Conservation (phyloP, 2,113 vertebrate species). For the Xenopus borealis region DNA sequence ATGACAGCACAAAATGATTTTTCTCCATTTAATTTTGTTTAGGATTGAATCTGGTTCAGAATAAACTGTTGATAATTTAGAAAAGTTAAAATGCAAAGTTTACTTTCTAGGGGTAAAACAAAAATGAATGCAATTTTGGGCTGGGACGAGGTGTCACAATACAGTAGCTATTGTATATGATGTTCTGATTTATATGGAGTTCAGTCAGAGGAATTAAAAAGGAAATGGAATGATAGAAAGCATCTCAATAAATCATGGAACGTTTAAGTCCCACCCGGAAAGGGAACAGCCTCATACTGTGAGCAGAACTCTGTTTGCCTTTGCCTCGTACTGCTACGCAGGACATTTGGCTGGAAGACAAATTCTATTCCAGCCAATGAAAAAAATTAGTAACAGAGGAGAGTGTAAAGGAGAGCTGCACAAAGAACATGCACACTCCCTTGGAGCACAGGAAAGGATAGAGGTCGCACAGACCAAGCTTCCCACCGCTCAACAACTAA, state of each 20-base stretch:
- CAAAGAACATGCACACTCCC: no score
- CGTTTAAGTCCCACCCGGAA: slow-evolving; percentile 44
- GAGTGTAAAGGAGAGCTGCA: no score
- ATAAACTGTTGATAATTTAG: no score
- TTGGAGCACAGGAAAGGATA: slow-evolving; percentile 2
- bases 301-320: slow-evolving; percentile 40
- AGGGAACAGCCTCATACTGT: slow-evolving; percentile 13
- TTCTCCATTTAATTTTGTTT: no score
- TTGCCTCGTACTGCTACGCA: slow-evolving; percentile 48
- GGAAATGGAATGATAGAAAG: slow-evolving; percentile 44
- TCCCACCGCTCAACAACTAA: neutral
- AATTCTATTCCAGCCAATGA: slow-evolving; percentile 44
- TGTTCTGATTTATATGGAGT: neutral
- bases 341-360: slow-evolving; percentile 50
- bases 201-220: slow-evolving; percentile 18
- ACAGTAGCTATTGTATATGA: slow-evolving; percentile 4
- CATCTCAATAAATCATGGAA: slow-evolving; percentile 36
- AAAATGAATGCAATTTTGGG: neutral
- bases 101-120: no score
- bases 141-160: slow-evolving; percentile 12
- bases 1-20: no score
- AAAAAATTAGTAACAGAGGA: slow-evolving; percentile 46
- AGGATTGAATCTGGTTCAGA: no score
- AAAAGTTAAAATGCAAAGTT: no score
- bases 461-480: slow-evolving; percentile 15